These are phyloP conservation scores for Crotalus helleri DNA, from an alignment of 2,113 vertebrate species.

Conservation along the genomic window DNA sequence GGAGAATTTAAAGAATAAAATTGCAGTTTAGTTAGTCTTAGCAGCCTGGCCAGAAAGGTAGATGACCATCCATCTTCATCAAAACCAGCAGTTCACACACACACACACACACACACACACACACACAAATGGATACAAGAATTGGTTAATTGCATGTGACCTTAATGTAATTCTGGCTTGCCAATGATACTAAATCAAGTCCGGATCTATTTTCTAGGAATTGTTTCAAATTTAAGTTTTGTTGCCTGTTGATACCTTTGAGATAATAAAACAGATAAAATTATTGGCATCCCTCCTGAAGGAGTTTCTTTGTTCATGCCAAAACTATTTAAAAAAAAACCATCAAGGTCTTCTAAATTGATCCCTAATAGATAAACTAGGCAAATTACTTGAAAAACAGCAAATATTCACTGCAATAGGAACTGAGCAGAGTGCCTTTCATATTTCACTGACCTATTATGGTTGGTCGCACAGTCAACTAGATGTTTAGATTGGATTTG, in stretches of 20 bases:
- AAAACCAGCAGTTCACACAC: neutral
- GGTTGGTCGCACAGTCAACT: neutral
- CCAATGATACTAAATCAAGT: neutral
- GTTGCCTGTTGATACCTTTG: neutral
- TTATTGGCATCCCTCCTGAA: constrained; percentile 15
- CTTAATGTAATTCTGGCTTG: constrained; percentile 3
- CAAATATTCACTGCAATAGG: constrained; percentile 50
- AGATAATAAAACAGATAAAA: constrained; percentile 18
- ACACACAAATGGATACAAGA: neutral
- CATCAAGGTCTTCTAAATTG: constrained; percentile 22
- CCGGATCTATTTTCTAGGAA: neutral
- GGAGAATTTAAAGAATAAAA: neutral
- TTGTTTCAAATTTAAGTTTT: neutral
- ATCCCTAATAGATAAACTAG: constrained; percentile 29
- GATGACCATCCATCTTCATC: too few relatives aligned
- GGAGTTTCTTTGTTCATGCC: constrained; percentile 23
- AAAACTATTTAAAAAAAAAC: neutral
- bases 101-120: too few relatives aligned
- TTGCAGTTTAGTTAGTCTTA: too few relatives aligned
- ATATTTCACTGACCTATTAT: constrained; percentile 15
- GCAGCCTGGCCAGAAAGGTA: neutral
- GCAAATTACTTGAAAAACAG: constrained; percentile 47
- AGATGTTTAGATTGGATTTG: neutral
- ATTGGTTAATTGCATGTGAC: neutral
- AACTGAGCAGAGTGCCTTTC: constrained; percentile 33